Evolutionary conservation across 2,888 invertebrate genomes (phyloP), one percentile per base, ranked within the genome.

Genomic region (Chydorus sphaericus): DNA sequence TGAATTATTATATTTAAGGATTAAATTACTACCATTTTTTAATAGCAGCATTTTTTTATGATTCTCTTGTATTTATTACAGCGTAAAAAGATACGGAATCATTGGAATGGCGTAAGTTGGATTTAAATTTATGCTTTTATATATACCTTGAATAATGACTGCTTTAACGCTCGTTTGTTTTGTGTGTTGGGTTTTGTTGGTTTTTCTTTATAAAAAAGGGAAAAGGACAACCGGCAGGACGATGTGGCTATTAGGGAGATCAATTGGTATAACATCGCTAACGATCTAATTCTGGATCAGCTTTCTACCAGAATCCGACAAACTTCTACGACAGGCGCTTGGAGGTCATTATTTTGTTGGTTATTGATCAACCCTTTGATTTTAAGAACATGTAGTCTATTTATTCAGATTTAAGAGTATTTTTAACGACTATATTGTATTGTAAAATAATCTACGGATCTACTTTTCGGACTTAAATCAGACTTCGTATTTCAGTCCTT

Each of bases 1-100:
- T n/a, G n/a, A n/a, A n/a, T n/a, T n/a, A n/a, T n/a, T n/a, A n/a
- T n/a, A n/a, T n/a, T n/a, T n/a, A n/a, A n/a, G n/a, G n/a, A n/a
- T n/a, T n/a, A n/a, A n/a, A n/a, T n/a, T n/a, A n/a, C n/a, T n/a
- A n/a, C n/a, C n/a, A n/a, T n/a, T n/a, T n/a, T n/a, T n/a, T n/a
- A n/a, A n/a, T n/a, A n/a, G n/a, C n/a, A n/a, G n/a, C 16, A 14
- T 36, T 20, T 5, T 16, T 3, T 18, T 2, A 23, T 52, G 28
- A 48, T 26, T 39, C 26, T 58, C 31, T 33, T 44, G 56, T 26
- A 30, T 38, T 55, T 59, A 68, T 71, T 67, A 71, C 72, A 76
- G 76, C 67, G 69, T 69, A 63, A 72, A 73, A 60, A 69, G 76
- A 60, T 68, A 71, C 64, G 71, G 72, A 55, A 62, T 75, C 55